phyloP scores from a whole-genome alignment of 2,113 vertebrate genomes.

The Trichomycterus rosablanca region DNA sequence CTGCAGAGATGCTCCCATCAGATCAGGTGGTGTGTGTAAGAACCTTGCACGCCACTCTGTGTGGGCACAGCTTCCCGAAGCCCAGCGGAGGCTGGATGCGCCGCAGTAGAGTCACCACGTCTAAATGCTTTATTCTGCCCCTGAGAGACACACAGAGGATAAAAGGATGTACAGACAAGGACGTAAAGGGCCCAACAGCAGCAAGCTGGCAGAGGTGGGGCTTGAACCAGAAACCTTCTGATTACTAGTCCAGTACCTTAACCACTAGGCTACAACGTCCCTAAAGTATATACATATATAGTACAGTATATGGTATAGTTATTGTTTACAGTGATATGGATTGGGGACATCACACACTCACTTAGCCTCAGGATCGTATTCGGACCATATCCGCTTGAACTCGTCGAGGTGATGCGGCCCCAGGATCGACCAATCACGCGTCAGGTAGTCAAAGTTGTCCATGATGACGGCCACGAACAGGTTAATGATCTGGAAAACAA shows the following conservation, averaged over 20 bases:
- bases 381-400: conserved; percentile 99
- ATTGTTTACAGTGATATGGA: too few species aligned
- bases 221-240: too few species aligned
- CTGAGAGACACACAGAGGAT: conserved; percentile 59
- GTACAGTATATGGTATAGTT: too few species aligned
- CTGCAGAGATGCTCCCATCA: too few species aligned
- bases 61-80: conserved; percentile 95
- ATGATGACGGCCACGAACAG: conserved; percentile 99
- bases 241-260: too few species aligned
- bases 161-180: too few species aligned
- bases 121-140: conserved; percentile 95
- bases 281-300: too few species aligned
- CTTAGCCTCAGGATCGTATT: conserved; percentile 98
- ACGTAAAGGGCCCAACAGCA: too few species aligned
- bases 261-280: too few species aligned
- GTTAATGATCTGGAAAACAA: conserved; percentile 84
- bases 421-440: conserved; percentile 97
- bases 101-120: conserved; percentile 90
- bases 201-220: too few species aligned
- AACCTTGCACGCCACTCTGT: conserved; percentile 98
- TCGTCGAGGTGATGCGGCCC: conserved; percentile 97
- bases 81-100: conserved; percentile 95
- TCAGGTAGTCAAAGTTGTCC: conserved; percentile 99
- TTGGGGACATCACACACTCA: conserved; percentile 68
- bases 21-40: conserved; percentile 12